Evolutionary conservation across 2,888 invertebrate species (phyloP).

Genomic region (Deilephila porcellus): DNA sequence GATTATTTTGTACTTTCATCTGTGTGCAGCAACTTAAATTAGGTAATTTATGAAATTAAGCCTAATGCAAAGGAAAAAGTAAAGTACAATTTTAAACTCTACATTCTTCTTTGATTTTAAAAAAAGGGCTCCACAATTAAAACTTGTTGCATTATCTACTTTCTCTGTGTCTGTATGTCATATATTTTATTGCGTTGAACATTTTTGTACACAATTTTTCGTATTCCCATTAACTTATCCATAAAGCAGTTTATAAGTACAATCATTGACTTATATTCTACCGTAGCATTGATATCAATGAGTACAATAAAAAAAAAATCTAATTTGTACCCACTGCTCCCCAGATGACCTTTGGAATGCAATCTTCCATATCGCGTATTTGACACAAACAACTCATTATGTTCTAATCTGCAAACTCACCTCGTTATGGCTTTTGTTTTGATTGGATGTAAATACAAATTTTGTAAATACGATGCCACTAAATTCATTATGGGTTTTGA

Average conservation of each 20-base stretch:
- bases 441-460: conserved; percentile 90
- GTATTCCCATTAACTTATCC: not conserved
- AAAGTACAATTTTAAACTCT: no score
- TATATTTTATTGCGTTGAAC: no score
- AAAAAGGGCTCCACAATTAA: no score
- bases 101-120: no score
- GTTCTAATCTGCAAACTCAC: conserved; percentile 73
- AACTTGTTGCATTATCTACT: no score
- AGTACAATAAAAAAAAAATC: not conserved
- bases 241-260: not conserved
- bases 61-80: no score
- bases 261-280: no score
- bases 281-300: no score
- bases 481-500: conserved; percentile 90
- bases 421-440: conserved; percentile 92
- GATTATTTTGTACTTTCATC: no score
- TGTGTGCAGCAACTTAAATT: no score
- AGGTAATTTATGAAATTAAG: no score
- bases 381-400: not conserved
- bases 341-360: conserved; percentile 21
- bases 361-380: not conserved
- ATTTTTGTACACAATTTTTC: not conserved
- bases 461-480: conserved; percentile 89
- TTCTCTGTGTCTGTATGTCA: no score
- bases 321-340: not conserved